phyloP scores from a whole-genome alignment of 37 sponge, comb jelly and placozoan species.

The Chondrilla cf. caribensis region DNA sequence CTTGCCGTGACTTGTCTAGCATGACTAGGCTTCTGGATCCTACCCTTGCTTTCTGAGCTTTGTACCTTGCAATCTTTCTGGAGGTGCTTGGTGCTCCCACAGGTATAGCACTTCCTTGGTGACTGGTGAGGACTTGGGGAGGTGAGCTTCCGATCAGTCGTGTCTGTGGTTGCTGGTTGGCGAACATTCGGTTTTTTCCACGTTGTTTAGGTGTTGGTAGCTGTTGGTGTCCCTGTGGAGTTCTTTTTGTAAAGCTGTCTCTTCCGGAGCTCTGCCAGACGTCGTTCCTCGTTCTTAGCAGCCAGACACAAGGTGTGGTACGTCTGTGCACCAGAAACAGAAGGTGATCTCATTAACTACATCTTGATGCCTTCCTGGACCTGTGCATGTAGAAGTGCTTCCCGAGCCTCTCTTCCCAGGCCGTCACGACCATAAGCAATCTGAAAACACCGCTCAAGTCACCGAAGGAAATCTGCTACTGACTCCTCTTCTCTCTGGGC shows the following conservation, averaged over 20 bases:
- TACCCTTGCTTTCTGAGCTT: neutral
- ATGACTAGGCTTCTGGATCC: neutral
- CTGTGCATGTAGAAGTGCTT: slow-evolving; percentile 30
- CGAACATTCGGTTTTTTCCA: no score
- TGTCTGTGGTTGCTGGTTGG: no score
- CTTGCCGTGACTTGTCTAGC: neutral
- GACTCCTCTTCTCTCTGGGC: slow-evolving; percentile 27
- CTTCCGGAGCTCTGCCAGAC: slow-evolving; percentile 29
- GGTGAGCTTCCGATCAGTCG: no score
- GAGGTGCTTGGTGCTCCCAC: slow-evolving; percentile 36
- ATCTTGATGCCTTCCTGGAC: slow-evolving; percentile 34
- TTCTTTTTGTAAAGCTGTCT: neutral
- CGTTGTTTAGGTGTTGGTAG: neutral
- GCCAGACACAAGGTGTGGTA: slow-evolving; percentile 37
- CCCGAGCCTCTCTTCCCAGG: slow-evolving; percentile 30
- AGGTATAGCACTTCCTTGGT: slow-evolving; percentile 26
- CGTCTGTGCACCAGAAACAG: slow-evolving; percentile 43
- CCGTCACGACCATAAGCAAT: slow-evolving; percentile 45
- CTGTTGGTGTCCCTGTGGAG: neutral
- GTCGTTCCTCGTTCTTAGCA: slow-evolving; percentile 41
- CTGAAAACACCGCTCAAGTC: slow-evolving; percentile 33
- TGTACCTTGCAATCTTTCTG: slow-evolving; percentile 2
- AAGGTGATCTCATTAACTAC: slow-evolving; percentile 24
- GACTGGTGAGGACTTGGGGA: no score
- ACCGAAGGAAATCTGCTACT: slow-evolving; percentile 39